These are phyloP conservation scores for Drosophila burlai DNA, from an alignment of 1,140 invertebrate genomes.

Conservation along the genomic window DNA sequence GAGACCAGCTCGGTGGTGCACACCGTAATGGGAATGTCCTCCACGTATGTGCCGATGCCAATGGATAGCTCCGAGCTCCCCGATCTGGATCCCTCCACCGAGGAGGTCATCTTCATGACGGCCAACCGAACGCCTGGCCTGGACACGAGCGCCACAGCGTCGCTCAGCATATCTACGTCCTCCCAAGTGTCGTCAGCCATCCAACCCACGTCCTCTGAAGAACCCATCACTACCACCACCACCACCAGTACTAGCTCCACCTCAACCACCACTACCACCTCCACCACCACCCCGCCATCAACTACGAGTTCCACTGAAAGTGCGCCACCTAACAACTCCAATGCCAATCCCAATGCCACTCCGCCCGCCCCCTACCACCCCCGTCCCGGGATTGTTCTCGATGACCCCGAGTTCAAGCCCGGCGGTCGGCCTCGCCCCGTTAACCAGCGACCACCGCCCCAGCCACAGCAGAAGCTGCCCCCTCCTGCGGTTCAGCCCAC, in stretches of 20 bases:
- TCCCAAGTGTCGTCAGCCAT: constrained; percentile 35
- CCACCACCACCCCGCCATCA: constrained; percentile 48
- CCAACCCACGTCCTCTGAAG: constrained; percentile 55
- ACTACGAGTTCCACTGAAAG: constrained; percentile 57
- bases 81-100: constrained; percentile 73
- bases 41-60: constrained; percentile 77
- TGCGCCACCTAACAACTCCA: constrained; percentile 38
- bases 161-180: constrained; percentile 2
- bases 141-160: constrained; percentile 58
- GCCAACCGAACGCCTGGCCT: constrained; percentile 83
- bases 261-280: constrained; percentile 51
- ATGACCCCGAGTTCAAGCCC: constrained; percentile 92
- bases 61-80: constrained; percentile 66
- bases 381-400: constrained; percentile 92
- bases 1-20: constrained; percentile 74
- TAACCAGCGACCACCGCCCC: constrained; percentile 81
- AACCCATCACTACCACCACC: constrained; percentile 42
- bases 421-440: constrained; percentile 86
- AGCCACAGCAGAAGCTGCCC: constrained; percentile 40
- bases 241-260: constrained; percentile 51
- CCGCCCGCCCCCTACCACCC: constrained; percentile 87
- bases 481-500: constrained; percentile 70
- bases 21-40: constrained; percentile 72
- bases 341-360: constrained; percentile 56
- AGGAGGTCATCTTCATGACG: constrained; percentile 80